Evolutionary conservation across 2,888 invertebrate species (phyloP), one percentile per base, ranked within the genome.

Genomic region (Limulus polyphemus): DNA sequence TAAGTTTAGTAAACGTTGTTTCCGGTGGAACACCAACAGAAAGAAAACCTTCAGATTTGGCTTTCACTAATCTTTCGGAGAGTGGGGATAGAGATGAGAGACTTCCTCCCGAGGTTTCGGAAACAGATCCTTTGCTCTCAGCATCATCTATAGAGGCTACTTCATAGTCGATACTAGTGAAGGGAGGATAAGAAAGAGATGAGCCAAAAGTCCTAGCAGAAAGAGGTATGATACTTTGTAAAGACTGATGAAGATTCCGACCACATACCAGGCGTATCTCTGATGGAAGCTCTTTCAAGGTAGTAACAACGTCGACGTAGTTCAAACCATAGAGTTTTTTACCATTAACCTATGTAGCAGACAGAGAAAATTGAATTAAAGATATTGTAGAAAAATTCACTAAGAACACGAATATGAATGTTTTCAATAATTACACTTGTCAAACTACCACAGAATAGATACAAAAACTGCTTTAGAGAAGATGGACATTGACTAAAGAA

Each of bases 191-290:
- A 32, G 32, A 32, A 32, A 32, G 32, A 32, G 32, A 32, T 32
- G 32, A 32, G 7, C 32, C 5, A 32, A 32, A 32, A 32, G 32
- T 32, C 32, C 32, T 32, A 32, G 32, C 32, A 32, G 32, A 32
- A 32, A 32, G 32, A 32, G 5, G 32, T 32, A 32, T 32, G 32
- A 32, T 32, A 32, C 32, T 32, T 32, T 32, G 5, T 32, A 32
- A 32, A 32, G 32, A 32, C 32, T 48, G 17, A 11, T 67, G 62
- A 48, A 52, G 48, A 49, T 63, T 71, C 60, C 88, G 71, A 1
- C 91, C 91, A 76, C 92, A 92, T 66, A 93, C 91, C 84, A 94
- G 87, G 71, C 90, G 85, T 69, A 94, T 92, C 74, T 89, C 85
- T 72, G 88, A 83, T 1, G 93, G 92, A 70, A 93, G 79, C 75